Percentiles rank a stretch among this genome's conserved stretches.
Evolutionary conservation across 2,888 invertebrate species (phyloP).

Genomic region (Trachelus troglodyta): DNA sequence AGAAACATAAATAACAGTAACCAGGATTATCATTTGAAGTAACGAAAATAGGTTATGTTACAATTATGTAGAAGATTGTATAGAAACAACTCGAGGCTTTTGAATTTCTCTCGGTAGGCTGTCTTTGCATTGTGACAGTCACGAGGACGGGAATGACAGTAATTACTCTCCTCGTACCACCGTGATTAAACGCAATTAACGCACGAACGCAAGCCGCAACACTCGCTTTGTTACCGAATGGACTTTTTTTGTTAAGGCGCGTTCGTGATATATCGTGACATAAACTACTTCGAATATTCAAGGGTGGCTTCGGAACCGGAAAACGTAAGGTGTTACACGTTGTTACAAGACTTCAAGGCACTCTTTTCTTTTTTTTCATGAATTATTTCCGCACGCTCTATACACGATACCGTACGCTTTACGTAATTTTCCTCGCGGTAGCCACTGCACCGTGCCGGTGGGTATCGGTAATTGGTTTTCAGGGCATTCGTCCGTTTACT

Average conservation of each 20-base stretch:
- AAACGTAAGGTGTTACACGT: not conserved
- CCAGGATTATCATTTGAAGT: not conserved
- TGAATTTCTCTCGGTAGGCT: not conserved
- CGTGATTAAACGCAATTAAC: constrained; percentile 34
- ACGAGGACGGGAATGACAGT: not conserved
- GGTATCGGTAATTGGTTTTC: constrained; percentile 19
- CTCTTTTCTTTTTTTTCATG: not conserved
- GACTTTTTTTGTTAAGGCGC: constrained; percentile 13
- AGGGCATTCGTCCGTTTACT: constrained; percentile 4
- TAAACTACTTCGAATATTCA: not conserved
- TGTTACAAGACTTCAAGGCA: not conserved
- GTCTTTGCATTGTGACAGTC: not conserved
- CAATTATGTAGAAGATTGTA: not conserved
- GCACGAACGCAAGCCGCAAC: constrained; percentile 30
- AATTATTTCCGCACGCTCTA: not conserved
- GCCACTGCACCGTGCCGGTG: not conserved
- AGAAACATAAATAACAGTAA: not conserved
- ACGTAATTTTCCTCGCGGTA: constrained; percentile 1
- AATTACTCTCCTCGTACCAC: constrained; percentile 18
- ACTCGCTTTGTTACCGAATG: constrained; percentile 32
- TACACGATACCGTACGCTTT: not conserved
- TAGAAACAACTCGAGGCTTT: not conserved
- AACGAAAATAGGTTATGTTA: not conserved
- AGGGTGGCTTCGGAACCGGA: not conserved
- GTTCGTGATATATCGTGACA: not conserved